A percentile compares a stretch with the other conserved stretches of the same genome.
Conservation (phyloP, 1,140 invertebrate genomes). For the Chironomus striatipennis region DNA sequence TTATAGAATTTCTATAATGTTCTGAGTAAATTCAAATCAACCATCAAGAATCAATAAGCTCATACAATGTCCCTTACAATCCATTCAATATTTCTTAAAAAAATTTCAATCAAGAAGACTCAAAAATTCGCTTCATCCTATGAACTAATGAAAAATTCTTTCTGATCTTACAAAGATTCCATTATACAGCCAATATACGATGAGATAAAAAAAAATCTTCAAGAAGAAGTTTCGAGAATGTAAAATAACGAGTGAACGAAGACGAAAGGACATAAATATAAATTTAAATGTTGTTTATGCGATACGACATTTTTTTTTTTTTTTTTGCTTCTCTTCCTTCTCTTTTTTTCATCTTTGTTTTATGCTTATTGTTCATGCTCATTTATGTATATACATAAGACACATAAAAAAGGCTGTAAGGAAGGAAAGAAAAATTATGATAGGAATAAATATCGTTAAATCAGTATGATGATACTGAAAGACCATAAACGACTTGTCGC, state of each 20-base stretch:
- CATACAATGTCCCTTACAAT: too few species aligned
- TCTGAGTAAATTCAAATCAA: too few species aligned
- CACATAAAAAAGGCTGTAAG: background rate
- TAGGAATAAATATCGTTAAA: constrained; percentile 9
- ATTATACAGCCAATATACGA: background rate
- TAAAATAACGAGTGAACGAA: constrained; percentile 1
- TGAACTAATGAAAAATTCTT: too few species aligned
- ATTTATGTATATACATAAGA: too few species aligned
- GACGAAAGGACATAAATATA: background rate
- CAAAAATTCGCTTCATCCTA: too few species aligned
- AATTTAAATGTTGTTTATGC: constrained; percentile 10
- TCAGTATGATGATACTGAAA: constrained; percentile 1
- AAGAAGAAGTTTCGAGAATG: background rate
- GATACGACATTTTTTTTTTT: background rate
- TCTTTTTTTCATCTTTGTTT: too few species aligned
- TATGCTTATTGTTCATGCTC: too few species aligned
- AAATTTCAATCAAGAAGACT: too few species aligned
- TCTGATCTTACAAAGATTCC: background rate
- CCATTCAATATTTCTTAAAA: too few species aligned
- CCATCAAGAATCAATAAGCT: too few species aligned
- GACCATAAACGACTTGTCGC: constrained; percentile 6
- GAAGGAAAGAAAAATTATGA: background rate
- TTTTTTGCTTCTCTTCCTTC: background rate
- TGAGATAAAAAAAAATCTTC: background rate
- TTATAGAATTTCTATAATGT: too few species aligned